phyloP scores from a whole-genome alignment of 2,797 vertebrate genomes.

The Gouania willdenowi region DNA sequence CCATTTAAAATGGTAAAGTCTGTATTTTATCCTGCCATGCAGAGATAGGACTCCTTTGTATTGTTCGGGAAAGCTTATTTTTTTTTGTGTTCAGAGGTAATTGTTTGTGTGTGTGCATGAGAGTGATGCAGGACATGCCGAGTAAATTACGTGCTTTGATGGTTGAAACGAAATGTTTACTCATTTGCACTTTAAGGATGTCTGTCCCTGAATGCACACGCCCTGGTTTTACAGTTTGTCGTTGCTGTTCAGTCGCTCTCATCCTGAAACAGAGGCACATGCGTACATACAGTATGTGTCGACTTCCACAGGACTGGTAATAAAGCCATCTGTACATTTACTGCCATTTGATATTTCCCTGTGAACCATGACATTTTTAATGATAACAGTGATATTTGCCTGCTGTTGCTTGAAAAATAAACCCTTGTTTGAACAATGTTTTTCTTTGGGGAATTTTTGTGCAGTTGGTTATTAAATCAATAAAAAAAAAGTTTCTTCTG shows the following conservation, averaged over 20 bases:
- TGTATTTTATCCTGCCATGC: conserved; percentile 4
- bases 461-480: too few species aligned
- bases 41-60: conserved; percentile 17
- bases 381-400: conserved; percentile 31
- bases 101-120: conserved; percentile 26
- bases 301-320: neutral
- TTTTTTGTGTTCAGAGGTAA: conserved; percentile 30
- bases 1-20: too few species aligned
- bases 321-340: conserved; percentile 1
- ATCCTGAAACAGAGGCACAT: neutral
- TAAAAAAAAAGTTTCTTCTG: too few species aligned
- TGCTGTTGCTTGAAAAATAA: conserved; percentile 55
- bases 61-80: conserved; percentile 36
- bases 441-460: neutral
- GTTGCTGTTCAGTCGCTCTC: conserved; percentile 3
- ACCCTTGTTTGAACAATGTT: conserved; percentile 20
- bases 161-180: conserved; percentile 49
- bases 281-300: too few species aligned
- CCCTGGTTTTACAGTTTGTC: conserved; percentile 28
- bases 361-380: conserved; percentile 12
- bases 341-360: neutral
- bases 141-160: conserved; percentile 57
- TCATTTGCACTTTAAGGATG: conserved; percentile 62
- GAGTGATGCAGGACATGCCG: conserved; percentile 29
- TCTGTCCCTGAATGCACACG: conserved; percentile 20